Evolutionary conservation across 1,140 invertebrate genomes (phyloP).

Genomic region (Cherax destructor): DNA sequence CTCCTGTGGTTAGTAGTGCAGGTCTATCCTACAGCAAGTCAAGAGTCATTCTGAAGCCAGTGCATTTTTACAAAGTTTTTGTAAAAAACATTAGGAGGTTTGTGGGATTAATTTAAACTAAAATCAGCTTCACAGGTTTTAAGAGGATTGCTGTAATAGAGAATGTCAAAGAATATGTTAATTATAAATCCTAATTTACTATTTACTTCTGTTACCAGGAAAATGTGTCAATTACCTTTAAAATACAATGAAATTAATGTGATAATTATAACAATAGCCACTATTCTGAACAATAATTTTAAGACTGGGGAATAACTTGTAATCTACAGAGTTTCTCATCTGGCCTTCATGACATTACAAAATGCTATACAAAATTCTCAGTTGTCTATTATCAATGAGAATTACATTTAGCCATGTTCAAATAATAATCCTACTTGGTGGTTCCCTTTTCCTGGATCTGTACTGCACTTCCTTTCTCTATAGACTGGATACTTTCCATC

Average conservation of each 20-base stretch:
- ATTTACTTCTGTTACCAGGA: slow-evolving; percentile 12
- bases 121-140: background rate
- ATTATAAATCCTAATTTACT: slow-evolving; percentile 8
- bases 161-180: background rate
- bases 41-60: background rate
- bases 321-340: too few relatives aligned
- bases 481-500: too few relatives aligned
- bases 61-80: background rate
- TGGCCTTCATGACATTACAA: too few relatives aligned
- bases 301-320: too few relatives aligned
- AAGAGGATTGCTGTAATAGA: background rate
- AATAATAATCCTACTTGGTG: too few relatives aligned
- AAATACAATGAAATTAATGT: background rate
- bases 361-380: too few relatives aligned
- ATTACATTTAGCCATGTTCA: too few relatives aligned
- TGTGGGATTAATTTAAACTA: background rate
- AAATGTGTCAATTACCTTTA: background rate
- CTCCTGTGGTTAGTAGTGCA: slow-evolving; percentile 6
- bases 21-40: slow-evolving; percentile 2
- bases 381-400: too few relatives aligned
- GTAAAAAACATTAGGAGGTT: background rate
- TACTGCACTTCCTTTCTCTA: too few relatives aligned
- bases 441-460: too few relatives aligned
- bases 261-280: too few relatives aligned
- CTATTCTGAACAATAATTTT: too few relatives aligned